A percentile compares a stretch with the other conserved stretches of the same genome.
Conservation (phyloP, 2,113 vertebrate species). For the Scophthalmus maximus region DNA sequence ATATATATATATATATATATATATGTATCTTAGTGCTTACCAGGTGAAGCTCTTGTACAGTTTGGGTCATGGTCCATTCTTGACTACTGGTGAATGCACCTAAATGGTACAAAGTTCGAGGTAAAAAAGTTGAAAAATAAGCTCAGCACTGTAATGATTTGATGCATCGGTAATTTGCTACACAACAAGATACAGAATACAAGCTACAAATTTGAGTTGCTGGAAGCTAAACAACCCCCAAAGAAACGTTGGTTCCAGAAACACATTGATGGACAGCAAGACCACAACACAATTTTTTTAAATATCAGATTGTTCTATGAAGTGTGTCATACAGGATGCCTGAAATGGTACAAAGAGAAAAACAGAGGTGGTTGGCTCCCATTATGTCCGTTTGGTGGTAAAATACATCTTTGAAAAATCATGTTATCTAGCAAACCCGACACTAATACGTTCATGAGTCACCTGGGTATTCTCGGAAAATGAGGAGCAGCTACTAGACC, state of each 20-base stretch:
- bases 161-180: not conserved
- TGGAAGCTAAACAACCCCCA: not conserved
- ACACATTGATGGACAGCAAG: not conserved
- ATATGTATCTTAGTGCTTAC: slow-evolving; percentile 75
- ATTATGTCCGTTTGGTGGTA: no score
- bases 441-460: not conserved
- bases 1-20: not conserved
- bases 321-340: not conserved
- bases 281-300: not conserved
- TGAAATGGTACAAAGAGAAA: not conserved
- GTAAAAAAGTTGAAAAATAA: not conserved
- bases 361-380: not conserved
- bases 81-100: slow-evolving; percentile 92
- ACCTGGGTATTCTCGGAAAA: not conserved
- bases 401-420: not conserved
- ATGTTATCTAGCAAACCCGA: not conserved
- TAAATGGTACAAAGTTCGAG: slow-evolving; percentile 61
- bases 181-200: not conserved
- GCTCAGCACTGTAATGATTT: not conserved
- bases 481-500: no score
- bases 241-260: not conserved
- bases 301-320: not conserved
- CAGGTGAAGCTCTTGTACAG: slow-evolving; percentile 92
- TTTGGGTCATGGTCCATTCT: slow-evolving; percentile 93
- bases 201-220: not conserved